Base-by-base conservation (phyloP, 2,113 vertebrate genomes). In the Gopherus evgoodei region DNA sequence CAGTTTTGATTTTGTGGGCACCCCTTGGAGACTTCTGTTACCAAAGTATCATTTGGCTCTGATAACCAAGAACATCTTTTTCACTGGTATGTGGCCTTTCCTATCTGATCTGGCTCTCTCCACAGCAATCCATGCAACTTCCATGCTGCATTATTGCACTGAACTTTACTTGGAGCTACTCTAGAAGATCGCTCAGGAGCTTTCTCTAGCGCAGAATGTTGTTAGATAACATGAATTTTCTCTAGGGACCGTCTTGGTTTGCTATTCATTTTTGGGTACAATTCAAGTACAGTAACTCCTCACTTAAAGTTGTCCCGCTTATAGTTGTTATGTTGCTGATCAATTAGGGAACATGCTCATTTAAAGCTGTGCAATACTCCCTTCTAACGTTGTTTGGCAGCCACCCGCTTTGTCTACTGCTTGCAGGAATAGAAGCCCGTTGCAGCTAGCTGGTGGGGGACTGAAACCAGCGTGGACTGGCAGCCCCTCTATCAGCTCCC, bases 251-350 rank as follows among this genome's bases (percentile, higher is more conserved):
- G 38, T n/a, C 75, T 44, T 94, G 85, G 90, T 90, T 84, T 89
- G 6, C 31, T 94, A 82, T 76, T 57, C 86, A 95, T 83, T 88
- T 91, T 88, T 90, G 83, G 92, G 53, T 16, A 21, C 93, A 69
- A 91, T 52, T 65, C 4, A 59, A 90, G 29, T 50, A 50, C 49
- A 50, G 49, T 50, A 14, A 50, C 12, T 4, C 49, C 49, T 50
- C 49, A 50, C 49, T 50, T 50, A 50, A 50, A 50, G 49, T 50
- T 3, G 49, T 50, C 49, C 49, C 4, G 49, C 12, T 50, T 50
- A 50, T 50, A 4, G 13, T 50, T 50, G 12, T 50, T 50, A 14
- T 1, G 49, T 50, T 50, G 49, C 49, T 50, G 49, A 50, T 50
- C 49, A 50, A 14, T 50, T 50, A 50, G 49, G 49, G 49, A 50